Percentiles rank a stretch among this genome's conserved stretches.
Evolutionary conservation across 2,113 vertebrate species (phyloP).

Genomic region (Pseudolaguvia tuberculata): DNA sequence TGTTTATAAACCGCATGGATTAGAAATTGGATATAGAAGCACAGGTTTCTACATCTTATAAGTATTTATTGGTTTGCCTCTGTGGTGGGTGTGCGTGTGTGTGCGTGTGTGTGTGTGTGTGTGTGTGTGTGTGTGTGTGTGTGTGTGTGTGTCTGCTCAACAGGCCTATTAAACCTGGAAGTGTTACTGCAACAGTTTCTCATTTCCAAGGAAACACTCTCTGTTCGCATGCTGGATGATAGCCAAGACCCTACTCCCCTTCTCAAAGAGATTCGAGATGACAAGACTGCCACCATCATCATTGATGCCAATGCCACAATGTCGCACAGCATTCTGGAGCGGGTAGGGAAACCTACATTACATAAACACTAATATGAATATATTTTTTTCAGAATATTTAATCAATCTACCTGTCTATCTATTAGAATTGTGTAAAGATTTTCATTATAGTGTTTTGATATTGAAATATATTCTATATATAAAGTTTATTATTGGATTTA

Average conservation of each 20-base stretch:
- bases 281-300: slow-evolving; percentile 96
- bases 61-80: slow-evolving; percentile 4
- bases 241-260: slow-evolving; percentile 91
- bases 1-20: neutral
- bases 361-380: no score
- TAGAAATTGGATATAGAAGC: neutral
- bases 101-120: neutral
- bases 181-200: slow-evolving; percentile 95
- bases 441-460: no score
- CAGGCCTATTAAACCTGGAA: slow-evolving; percentile 97
- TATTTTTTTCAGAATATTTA: no score
- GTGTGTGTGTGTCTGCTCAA: slow-evolving; percentile 36
- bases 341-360: slow-evolving; percentile 67
- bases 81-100: no score
- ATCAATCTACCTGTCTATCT: no score
- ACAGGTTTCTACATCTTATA: neutral
- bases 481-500: no score
- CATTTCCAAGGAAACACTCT: slow-evolving; percentile 97
- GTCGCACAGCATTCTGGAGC: slow-evolving; percentile 90
- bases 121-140: slow-evolving; percentile 27
- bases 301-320: slow-evolving; percentile 94
- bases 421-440: no score
- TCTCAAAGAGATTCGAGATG: slow-evolving; percentile 94
- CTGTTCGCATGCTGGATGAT: slow-evolving; percentile 93
- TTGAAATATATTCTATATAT: no score